Conservation (phyloP, 2,888 invertebrate genomes). For the Hypselothyrea guttata region DNA sequence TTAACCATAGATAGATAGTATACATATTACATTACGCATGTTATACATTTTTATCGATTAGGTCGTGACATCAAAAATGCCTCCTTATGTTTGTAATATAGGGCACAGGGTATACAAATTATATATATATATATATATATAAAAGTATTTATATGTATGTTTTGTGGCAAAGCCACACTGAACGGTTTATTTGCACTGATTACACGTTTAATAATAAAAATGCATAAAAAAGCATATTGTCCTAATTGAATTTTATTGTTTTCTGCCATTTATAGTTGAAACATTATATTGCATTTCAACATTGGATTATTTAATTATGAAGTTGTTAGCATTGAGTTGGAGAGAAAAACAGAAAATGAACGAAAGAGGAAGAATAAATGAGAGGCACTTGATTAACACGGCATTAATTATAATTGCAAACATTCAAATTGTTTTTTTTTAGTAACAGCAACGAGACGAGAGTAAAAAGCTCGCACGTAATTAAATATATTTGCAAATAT, state of each 20-base stretch:
- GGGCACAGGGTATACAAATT: no score
- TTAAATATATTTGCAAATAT: no score
- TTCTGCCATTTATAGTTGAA: conserved; percentile 29
- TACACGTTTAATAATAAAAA: conserved; percentile 56
- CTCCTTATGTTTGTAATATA: no score
- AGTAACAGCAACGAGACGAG: conserved; percentile 1
- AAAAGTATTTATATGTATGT: no score
- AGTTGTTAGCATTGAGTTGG: conserved; percentile 12
- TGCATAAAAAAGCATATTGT: conserved; percentile 41
- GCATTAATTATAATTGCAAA: conserved; percentile 49
- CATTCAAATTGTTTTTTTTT: conserved; percentile 8
- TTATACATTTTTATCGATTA: no score
- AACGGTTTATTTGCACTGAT: conserved; percentile 61
- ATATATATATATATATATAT: no score
- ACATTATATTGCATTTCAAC: conserved; percentile 34
- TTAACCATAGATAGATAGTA: no score
- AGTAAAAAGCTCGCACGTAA: no score
- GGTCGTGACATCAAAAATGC: no score
- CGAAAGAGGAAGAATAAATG: neutral
- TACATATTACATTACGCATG: no score
- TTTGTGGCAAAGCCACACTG: conserved; percentile 5
- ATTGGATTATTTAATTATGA: conserved; percentile 52
- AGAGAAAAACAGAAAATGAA: neutral
- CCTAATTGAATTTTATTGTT: conserved; percentile 28
- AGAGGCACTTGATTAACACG: conserved; percentile 48